phyloP scores from a whole-genome alignment of 2,888 invertebrate species.

The Zonitis immaculata region DNA sequence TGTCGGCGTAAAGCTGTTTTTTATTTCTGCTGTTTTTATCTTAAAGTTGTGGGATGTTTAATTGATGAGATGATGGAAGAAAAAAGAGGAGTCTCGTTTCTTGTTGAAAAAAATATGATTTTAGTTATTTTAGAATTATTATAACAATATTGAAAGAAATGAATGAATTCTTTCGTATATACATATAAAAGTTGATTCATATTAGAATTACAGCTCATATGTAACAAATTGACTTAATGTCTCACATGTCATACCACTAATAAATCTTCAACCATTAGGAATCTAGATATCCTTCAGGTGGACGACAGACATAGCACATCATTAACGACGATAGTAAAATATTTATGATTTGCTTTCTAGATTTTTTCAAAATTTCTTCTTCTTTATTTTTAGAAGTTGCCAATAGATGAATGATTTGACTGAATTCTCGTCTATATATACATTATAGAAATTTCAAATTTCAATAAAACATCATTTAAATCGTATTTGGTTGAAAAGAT shows the following conservation, averaged over 20 bases:
- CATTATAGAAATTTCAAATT: background rate
- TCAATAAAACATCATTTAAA: background rate
- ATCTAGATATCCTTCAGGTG: background rate
- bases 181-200: no score
- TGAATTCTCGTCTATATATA: background rate
- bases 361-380: background rate
- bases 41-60: background rate
- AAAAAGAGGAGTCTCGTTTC: background rate
- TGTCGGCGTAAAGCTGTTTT: no score
- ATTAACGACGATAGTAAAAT: background rate
- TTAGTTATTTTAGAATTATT: background rate
- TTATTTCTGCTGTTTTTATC: no score
- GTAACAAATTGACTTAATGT: background rate
- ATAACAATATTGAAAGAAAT: no score
- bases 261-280: conserved; percentile 1
- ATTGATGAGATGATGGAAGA: conserved; percentile 1
- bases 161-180: no score
- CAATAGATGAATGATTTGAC: background rate
- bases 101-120: background rate
- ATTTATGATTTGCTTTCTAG: background rate
- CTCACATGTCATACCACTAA: background rate
- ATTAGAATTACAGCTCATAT: background rate
- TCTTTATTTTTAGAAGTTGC: background rate
- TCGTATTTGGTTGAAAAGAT: background rate
- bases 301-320: background rate